Percentiles rank a stretch among this genome's conserved stretches.
phyloP scores from a whole-genome alignment of 2,797 vertebrate species.

The Peromyscus melanophrys region DNA sequence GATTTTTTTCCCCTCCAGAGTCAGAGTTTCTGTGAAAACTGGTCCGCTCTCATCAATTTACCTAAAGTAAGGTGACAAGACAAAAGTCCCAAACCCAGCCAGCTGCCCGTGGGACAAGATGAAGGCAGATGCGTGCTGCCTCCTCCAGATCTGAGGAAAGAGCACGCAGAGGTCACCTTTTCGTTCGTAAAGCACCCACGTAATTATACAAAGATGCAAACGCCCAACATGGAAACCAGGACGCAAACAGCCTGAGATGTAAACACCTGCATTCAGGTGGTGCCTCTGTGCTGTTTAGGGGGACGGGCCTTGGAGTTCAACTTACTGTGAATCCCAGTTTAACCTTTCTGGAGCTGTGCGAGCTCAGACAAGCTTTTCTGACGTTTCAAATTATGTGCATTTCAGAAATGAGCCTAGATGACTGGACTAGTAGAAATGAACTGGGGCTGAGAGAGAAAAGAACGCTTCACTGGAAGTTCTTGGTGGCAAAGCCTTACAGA shows the following conservation, averaged over 20 bases:
- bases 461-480: neutral
- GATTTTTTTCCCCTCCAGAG: neutral
- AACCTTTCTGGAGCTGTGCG: neutral
- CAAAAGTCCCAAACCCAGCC: neutral
- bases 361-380: neutral
- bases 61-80: constrained; percentile 20
- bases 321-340: neutral
- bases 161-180: neutral
- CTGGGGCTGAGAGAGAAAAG: no score
- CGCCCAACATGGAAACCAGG: accelerated
- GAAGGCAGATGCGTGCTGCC: neutral
- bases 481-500: neutral
- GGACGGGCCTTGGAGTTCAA: neutral
- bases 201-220: neutral
- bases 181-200: neutral
- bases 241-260: neutral
- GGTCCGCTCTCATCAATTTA: constrained; percentile 3
- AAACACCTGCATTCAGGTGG: neutral
- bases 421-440: neutral
- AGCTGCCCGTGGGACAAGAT: neutral
- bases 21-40: constrained; percentile 65
- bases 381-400: neutral
- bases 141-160: neutral
- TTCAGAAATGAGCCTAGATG: neutral
- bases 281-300: neutral